A percentile compares a stretch with the other conserved stretches of the same genome.
Conservation (phyloP, 1,140 invertebrate species). For the Apocrypta bakeri region DNA sequence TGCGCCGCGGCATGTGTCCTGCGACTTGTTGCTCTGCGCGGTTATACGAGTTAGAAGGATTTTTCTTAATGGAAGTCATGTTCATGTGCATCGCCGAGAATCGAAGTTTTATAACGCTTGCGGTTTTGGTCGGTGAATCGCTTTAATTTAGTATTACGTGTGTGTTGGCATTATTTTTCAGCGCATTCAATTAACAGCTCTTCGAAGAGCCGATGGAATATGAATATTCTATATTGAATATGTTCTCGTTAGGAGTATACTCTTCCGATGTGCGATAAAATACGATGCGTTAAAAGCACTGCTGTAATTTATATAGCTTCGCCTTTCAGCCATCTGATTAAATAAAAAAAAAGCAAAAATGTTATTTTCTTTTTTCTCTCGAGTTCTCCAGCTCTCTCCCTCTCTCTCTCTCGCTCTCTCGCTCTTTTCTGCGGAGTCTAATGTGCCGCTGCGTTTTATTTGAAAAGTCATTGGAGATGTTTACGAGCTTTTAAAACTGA, state of each 20-base stretch:
- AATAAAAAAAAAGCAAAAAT: not conserved
- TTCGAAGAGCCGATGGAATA: too few relatives aligned
- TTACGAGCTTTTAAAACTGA: not conserved
- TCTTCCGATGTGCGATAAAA: not conserved
- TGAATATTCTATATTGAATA: too few relatives aligned
- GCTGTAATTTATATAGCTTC: not conserved
- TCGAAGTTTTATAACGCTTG: conserved; percentile 18
- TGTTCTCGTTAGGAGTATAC: too few relatives aligned
- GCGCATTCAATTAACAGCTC: too few relatives aligned
- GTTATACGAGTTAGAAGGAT: not conserved
- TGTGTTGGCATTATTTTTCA: too few relatives aligned
- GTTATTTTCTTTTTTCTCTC: not conserved
- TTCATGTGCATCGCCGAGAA: not conserved
- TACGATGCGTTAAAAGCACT: not conserved
- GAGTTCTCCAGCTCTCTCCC: too few relatives aligned
- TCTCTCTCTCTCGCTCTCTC: too few relatives aligned
- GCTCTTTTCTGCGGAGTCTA: too few relatives aligned
- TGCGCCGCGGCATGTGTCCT: not conserved
- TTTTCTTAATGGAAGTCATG: conserved; percentile 31
- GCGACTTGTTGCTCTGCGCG: not conserved
- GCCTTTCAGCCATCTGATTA: not conserved
- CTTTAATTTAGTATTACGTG: too few relatives aligned
- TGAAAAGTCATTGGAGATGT: not conserved
- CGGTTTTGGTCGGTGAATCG: not conserved
- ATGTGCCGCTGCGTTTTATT: not conserved